Evolutionary conservation across 1,140 invertebrate species (phyloP), one percentile per base, ranked within the genome.

Genomic region (Dryas iulia): DNA sequence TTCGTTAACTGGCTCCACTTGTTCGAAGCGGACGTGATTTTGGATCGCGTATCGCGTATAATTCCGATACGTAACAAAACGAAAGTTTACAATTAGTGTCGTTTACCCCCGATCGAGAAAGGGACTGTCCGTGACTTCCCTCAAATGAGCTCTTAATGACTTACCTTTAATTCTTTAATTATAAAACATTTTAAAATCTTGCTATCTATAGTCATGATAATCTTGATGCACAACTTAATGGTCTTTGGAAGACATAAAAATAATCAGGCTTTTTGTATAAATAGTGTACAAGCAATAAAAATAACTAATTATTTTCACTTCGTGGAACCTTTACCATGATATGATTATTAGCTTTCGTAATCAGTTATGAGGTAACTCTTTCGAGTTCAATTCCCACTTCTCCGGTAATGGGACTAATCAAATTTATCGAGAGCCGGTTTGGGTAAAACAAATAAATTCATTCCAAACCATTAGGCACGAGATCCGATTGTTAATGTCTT

Each of bases 401-500:
- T 73, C 57, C 62, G 68, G 66, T 81, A 83, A 81, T 78, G 75
- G 71, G 78, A 70, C 75, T 82, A 85, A 78, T 80, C 77, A 78
- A 83, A 81, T 82, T 83, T 85, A 81, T 82, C 81, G 76, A 63
- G 74, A 83, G 85, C 78, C 87, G 86, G 84, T 83, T 78, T 72
- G 69, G 80, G 82, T 89, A 84, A 90, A 87, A 88, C 82, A 91
- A 91, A 91, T 89, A 88, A 88, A 90, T 90, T 89, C 86, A 91
- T 91, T 91, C 84, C 87, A 77, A 89, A 87, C 89, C 89, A 91
- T 91, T 91, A 91, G 87, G 87, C 87, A 89, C 87, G 83, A 90
- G 87, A 89, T 89, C 82, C 80, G 87, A 87, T 85, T 90, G 87
- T 91, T 90, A 91, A 91, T 91, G 89, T 91, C 89, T 91, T 87